Evolutionary conservation across 2,797 vertebrate genomes (phyloP).

Genomic region (Chelidonichthys spinosus): DNA sequence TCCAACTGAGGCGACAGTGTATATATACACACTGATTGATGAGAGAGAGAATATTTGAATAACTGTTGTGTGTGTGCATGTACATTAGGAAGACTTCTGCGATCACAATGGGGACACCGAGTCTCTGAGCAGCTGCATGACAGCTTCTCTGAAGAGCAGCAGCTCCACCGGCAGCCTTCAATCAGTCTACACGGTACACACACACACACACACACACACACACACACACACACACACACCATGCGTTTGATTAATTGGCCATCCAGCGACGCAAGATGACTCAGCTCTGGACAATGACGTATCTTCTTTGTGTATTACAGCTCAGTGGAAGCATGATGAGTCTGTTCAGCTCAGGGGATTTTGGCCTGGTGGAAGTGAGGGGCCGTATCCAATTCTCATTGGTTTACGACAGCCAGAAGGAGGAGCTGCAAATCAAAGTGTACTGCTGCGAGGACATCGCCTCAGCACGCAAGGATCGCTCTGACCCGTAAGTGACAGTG

Average conservation of each 20-base stretch:
- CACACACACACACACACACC: not conserved
- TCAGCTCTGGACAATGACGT: constrained; percentile 73
- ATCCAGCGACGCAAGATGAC: constrained; percentile 59
- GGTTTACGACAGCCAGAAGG: constrained; percentile 83
- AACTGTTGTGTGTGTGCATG: constrained; percentile 7
- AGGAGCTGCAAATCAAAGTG: constrained; percentile 89
- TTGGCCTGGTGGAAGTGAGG: constrained; percentile 86
- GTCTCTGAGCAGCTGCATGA: constrained; percentile 72
- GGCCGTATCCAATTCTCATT: constrained; percentile 91
- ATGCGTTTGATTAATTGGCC: constrained; percentile 38
- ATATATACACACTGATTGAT: too few species aligned
- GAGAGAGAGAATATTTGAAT: not conserved
- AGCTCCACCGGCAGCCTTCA: constrained; percentile 89
- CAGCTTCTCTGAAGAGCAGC: constrained; percentile 80
- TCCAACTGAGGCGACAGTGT: too few species aligned
- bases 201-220: constrained; percentile 8
- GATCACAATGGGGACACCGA: constrained; percentile 68
- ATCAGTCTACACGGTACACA: constrained; percentile 83
- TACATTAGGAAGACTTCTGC: constrained; percentile 53
- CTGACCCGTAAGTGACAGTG: constrained; percentile 90
- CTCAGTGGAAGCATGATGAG: constrained; percentile 94
- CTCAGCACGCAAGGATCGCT: constrained; percentile 87
- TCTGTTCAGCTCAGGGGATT: constrained; percentile 91
- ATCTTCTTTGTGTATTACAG: constrained; percentile 74
- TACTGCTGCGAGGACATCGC: constrained; percentile 91